Percentiles rank a stretch among this genome's conserved stretches.
Evolutionary conservation across 2,797 vertebrate genomes (phyloP).

Genomic region (Meriones psammophilus): DNA sequence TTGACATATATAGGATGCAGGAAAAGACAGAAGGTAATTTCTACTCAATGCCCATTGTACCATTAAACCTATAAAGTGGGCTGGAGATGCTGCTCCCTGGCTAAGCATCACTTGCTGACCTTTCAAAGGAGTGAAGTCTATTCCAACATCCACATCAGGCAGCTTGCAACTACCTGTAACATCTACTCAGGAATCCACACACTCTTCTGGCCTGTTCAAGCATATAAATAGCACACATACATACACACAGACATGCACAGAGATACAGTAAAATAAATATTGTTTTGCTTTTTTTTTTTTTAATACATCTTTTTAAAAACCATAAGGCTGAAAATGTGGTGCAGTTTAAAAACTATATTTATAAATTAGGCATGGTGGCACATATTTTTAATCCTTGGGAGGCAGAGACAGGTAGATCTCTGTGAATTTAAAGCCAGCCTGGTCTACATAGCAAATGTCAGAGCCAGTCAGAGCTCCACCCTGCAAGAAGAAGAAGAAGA

Average conservation of each 20-base stretch:
- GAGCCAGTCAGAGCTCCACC: not conserved
- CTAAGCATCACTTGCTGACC: not conserved
- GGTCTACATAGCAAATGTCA: not conserved
- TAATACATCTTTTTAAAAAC: not conserved
- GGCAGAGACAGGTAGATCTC: not conserved
- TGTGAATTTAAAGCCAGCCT: not conserved
- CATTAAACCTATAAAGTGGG: not conserved
- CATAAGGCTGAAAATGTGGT: not conserved
- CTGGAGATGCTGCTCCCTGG: not conserved
- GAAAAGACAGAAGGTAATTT: not conserved
- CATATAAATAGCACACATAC: not conserved
- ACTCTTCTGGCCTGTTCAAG: not conserved
- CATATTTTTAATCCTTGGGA: not conserved
- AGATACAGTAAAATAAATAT: not conserved
- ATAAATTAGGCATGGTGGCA: not conserved
- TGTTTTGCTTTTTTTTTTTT: not conserved
- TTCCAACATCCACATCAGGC: not conserved
- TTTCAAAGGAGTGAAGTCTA: not conserved
- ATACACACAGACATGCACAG: not conserved
- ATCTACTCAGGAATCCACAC: not conserved
- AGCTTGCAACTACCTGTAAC: not conserved
- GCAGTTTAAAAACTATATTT: too few relatives aligned
- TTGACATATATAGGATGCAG: not conserved
- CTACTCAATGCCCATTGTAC: not conserved
- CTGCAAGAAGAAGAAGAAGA: not conserved